Conservation (phyloP, 2,888 invertebrate genomes). For the Archips xylosteana region DNA sequence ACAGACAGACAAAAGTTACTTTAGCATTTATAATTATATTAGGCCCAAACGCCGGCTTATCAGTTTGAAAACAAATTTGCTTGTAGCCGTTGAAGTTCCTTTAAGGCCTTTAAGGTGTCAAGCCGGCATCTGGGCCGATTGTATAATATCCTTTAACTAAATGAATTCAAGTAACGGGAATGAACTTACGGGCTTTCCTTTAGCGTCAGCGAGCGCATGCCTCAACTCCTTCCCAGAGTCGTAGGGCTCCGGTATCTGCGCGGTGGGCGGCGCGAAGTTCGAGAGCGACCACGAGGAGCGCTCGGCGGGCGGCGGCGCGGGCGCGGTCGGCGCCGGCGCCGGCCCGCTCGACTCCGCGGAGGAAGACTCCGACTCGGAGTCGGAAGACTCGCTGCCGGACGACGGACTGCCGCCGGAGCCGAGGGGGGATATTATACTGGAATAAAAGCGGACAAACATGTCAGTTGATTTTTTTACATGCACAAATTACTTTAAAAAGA, state of each 20-base stretch:
- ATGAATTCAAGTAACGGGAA: background rate
- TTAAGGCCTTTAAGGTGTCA: no score
- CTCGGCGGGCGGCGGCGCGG: slow-evolving; percentile 68
- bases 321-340: slow-evolving; percentile 56
- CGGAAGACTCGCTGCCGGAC: slow-evolving; percentile 85
- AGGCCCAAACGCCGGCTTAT: no score
- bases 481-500: no score
- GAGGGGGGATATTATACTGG: slow-evolving; percentile 79
- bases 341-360: slow-evolving; percentile 74
- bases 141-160: no score
- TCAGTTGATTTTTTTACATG: background rate
- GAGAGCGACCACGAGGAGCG: slow-evolving; percentile 80
- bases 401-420: slow-evolving; percentile 76
- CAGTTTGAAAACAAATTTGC: no score
- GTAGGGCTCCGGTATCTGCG: slow-evolving; percentile 73
- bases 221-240: slow-evolving; percentile 84
- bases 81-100: no score
- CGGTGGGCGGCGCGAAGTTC: slow-evolving; percentile 75
- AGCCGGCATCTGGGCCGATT: no score
- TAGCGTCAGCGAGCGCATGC: slow-evolving; percentile 83
- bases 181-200: slow-evolving; percentile 74
- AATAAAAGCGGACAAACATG: slow-evolving; percentile 39
- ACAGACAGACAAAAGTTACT: no score
- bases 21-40: no score
- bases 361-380: slow-evolving; percentile 87